phyloP scores from a whole-genome alignment of 2,797 vertebrate species.

The Pteropus rufus region DNA sequence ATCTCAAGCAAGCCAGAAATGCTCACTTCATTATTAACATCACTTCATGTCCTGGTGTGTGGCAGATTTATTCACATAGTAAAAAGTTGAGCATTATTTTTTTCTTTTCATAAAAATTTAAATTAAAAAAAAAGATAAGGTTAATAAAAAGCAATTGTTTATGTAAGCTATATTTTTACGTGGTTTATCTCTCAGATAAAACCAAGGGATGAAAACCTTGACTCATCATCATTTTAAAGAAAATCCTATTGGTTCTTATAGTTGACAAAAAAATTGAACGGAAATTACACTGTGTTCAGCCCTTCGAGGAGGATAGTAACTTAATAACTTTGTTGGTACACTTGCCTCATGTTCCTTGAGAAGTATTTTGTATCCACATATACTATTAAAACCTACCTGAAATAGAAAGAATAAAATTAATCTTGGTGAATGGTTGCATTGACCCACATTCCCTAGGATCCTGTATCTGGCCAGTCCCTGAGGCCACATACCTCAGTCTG shows the following conservation, averaged over 20 bases:
- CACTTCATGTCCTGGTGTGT: neutral
- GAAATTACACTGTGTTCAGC: neutral
- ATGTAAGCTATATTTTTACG: neutral
- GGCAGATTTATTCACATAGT: neutral
- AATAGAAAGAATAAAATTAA: constrained; percentile 40
- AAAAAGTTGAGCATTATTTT: neutral
- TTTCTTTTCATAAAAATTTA: neutral
- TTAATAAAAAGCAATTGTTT: neutral
- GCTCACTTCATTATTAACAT: neutral
- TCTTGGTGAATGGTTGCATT: neutral
- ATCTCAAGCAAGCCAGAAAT: constrained; percentile 13
- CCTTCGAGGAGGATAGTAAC: neutral
- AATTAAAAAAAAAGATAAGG: neutral
- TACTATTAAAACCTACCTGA: constrained; percentile 40
- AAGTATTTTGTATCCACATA: neutral
- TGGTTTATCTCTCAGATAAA: neutral
- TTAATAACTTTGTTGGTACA: neutral
- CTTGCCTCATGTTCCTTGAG: neutral
- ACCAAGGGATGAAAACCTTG: neutral
- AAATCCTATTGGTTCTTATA: neutral
- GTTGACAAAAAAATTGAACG: neutral
- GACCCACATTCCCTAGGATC: neutral
- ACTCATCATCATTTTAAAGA: neutral
- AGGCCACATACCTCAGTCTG: neutral
- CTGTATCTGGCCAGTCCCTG: neutral